Conservation (phyloP, 2,797 vertebrate species). For the Carapus acus region DNA sequence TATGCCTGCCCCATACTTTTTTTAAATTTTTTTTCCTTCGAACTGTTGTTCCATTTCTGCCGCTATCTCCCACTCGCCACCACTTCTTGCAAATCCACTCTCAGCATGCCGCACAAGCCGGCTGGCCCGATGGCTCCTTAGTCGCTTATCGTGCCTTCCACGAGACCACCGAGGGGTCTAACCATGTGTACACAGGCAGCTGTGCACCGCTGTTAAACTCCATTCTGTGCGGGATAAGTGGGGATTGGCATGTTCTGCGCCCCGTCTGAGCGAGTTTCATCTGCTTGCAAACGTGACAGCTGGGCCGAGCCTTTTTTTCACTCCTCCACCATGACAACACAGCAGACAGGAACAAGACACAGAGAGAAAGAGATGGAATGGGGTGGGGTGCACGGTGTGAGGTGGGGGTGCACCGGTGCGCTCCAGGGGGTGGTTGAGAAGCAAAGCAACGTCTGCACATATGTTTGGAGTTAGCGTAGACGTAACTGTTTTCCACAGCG, state of each 20-base stretch:
- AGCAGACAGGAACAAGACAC: constrained; percentile 41
- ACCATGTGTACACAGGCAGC: constrained; percentile 55
- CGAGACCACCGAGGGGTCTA: constrained; percentile 53
- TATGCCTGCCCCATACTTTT: background rate
- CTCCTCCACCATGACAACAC: constrained; percentile 43
- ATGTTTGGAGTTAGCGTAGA: constrained; percentile 63
- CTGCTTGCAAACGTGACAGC: constrained; percentile 65
- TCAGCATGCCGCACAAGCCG: constrained; percentile 30
- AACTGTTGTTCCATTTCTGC: constrained; percentile 20
- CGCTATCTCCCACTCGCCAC: constrained; percentile 8
- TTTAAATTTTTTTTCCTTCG: constrained; percentile 5
- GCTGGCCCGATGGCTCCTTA: constrained; percentile 39
- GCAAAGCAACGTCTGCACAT: constrained; percentile 71
- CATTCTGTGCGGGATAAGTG: constrained; percentile 60
- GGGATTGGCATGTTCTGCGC: constrained; percentile 63
- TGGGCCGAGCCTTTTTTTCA: constrained; percentile 61
- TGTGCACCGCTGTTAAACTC: constrained; percentile 56
- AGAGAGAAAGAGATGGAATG: constrained; percentile 31
- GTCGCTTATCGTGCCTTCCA: constrained; percentile 57
- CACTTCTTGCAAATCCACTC: constrained; percentile 43
- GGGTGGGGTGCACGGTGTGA: constrained; percentile 23
- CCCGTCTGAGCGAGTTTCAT: constrained; percentile 55
- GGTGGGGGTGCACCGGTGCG: constrained; percentile 37
- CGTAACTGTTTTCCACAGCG: constrained; percentile 63
- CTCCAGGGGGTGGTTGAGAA: constrained; percentile 47